Conservation (phyloP, 2,888 invertebrate species). For the Ceramica pisi region DNA sequence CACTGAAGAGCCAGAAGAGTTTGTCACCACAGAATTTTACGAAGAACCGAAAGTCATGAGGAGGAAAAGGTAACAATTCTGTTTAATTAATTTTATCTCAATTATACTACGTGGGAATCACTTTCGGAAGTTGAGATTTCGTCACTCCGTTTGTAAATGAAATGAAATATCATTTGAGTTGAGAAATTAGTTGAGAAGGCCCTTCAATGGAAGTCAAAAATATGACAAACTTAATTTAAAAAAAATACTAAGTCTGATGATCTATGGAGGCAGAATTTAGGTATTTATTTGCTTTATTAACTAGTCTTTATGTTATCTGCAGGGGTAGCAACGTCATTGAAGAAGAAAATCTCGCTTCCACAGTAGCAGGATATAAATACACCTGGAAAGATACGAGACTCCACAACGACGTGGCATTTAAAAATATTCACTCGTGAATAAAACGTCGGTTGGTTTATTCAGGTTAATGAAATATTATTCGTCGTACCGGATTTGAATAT, state of each 20-base stretch:
- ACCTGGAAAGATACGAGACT: slow-evolving; percentile 71
- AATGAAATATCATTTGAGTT: background rate
- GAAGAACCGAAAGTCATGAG: slow-evolving; percentile 21
- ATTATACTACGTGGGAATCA: background rate
- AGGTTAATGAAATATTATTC: slow-evolving; percentile 17
- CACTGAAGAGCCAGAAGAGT: slow-evolving; percentile 26
- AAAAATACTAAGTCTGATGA: background rate
- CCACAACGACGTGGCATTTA: slow-evolving; percentile 72
- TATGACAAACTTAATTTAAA: background rate
- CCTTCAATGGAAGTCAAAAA: background rate
- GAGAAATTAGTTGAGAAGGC: background rate
- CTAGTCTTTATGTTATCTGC: slow-evolving; percentile 45
- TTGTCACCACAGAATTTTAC: slow-evolving; percentile 44
- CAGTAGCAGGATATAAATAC: slow-evolving; percentile 73
- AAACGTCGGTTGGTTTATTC: background rate
- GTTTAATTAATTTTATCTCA: background rate
- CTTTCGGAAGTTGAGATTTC: background rate
- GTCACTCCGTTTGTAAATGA: background rate
- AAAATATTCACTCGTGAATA: slow-evolving; percentile 79
- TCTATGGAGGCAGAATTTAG: background rate
- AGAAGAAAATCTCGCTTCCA: slow-evolving; percentile 79
- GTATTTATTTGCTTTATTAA: background rate
- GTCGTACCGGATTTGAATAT: slow-evolving; percentile 1
- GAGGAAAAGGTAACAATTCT: slow-evolving; percentile 62
- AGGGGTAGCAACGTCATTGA: slow-evolving; percentile 82